Percentiles rank a stretch among this genome's conserved stretches.
Conservation (phyloP, 1,140 invertebrate genomes). For the Drosophila prosaltans region DNA sequence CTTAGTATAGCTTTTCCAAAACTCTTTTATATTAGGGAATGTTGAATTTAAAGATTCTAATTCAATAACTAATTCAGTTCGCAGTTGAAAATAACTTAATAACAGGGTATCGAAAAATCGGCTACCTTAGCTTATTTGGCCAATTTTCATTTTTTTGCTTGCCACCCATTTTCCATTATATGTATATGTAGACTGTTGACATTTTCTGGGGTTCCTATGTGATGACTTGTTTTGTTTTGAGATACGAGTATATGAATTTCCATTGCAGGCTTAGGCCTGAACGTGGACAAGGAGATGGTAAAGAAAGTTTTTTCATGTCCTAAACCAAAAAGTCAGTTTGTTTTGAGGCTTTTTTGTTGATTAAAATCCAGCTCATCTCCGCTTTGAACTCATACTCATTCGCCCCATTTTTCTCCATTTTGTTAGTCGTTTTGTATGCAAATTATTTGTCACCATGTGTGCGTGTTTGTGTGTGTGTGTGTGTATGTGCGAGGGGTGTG, state of each 20-base stretch:
- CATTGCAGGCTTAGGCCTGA: slow-evolving; percentile 4
- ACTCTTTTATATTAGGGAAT: no score
- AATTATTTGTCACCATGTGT: slow-evolving; percentile 62
- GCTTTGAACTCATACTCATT: slow-evolving; percentile 11
- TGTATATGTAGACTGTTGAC: slow-evolving; percentile 53
- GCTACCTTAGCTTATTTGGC: not conserved
- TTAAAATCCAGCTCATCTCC: slow-evolving; percentile 51
- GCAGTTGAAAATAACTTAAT: no score
- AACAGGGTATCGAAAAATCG: not conserved
- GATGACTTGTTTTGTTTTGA: slow-evolving; percentile 50
- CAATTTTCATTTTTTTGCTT: slow-evolving; percentile 27
- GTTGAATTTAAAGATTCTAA: no score
- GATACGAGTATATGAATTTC: slow-evolving; percentile 26
- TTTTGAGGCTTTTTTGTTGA: slow-evolving; percentile 70
- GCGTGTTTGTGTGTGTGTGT: not conserved
- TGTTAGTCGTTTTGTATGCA: slow-evolving; percentile 68
- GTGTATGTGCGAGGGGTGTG: slow-evolving; percentile 1
- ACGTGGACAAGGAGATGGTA: slow-evolving; percentile 18
- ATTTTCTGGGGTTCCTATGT: slow-evolving; percentile 39
- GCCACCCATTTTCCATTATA: slow-evolving; percentile 66
- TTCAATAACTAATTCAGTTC: no score
- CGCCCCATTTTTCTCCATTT: slow-evolving; percentile 2
- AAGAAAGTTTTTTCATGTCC: slow-evolving; percentile 52
- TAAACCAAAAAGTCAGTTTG: slow-evolving; percentile 49
- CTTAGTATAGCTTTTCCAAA: no score